A percentile compares a stretch with the other conserved stretches of the same genome.
phyloP scores from a whole-genome alignment of 2,797 vertebrate species.

The Onychomys leucogaster region DNA sequence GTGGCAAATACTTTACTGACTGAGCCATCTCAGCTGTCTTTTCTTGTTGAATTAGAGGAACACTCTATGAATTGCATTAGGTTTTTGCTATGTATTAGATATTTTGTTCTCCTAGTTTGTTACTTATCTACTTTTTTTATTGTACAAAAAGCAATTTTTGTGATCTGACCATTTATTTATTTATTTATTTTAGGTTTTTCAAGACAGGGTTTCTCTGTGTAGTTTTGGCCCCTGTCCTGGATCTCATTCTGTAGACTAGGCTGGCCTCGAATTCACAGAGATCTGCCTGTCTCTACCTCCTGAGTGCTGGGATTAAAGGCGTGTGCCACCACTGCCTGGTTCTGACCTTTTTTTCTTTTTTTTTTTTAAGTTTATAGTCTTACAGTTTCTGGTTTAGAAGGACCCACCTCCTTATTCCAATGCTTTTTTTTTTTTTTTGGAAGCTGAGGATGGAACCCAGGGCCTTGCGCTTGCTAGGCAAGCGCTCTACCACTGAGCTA shows the following conservation, averaged over 20 bases:
- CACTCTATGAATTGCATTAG: not conserved
- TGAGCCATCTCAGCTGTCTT: not conserved
- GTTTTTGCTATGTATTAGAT: not conserved
- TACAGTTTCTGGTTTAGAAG: not conserved
- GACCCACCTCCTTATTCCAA: not conserved
- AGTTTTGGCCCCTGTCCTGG: too few relatives aligned
- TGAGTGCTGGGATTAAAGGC: too few relatives aligned
- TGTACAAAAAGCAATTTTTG: conserved; percentile 52
- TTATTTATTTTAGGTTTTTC: too few relatives aligned
- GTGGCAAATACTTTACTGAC: not conserved
- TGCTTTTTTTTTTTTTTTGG: too few relatives aligned
- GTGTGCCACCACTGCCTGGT: too few relatives aligned
- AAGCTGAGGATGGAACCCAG: too few relatives aligned
- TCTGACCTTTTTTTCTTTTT: not conserved
- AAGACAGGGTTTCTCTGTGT: too few relatives aligned
- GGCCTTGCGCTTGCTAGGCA: too few relatives aligned
- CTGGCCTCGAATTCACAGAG: too few relatives aligned
- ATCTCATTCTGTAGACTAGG: too few relatives aligned
- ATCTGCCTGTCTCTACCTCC: too few relatives aligned
- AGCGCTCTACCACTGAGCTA: too few relatives aligned
- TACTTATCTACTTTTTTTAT: not conserved
- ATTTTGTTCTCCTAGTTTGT: not conserved
- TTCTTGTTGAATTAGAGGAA: not conserved
- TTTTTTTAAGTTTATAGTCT: not conserved
- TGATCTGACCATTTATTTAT: not conserved